Conservation (phyloP, 2,888 invertebrate genomes). For the Homarus gammarus region DNA sequence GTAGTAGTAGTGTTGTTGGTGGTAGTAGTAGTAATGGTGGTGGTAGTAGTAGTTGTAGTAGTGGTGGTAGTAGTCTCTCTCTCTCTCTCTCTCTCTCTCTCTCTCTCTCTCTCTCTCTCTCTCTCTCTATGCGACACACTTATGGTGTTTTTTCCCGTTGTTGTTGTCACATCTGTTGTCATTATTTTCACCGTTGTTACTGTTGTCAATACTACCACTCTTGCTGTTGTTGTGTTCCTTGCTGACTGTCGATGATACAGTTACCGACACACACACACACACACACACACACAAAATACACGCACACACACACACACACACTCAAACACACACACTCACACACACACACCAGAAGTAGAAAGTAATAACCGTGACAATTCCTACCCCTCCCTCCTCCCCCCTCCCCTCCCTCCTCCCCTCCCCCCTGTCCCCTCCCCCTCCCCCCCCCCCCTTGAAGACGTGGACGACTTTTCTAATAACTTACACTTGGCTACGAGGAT, state of each 20-base stretch:
- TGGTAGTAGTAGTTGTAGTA: too few species aligned
- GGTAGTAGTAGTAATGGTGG: too few species aligned
- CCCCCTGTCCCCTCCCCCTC: not conserved
- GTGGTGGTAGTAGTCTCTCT: not conserved
- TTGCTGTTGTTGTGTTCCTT: too few species aligned
- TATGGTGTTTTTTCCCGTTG: too few species aligned
- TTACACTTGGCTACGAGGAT: too few species aligned
- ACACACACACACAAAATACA: constrained; percentile 8
- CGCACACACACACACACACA: not conserved
- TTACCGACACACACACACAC: not conserved
- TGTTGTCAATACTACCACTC: too few species aligned
- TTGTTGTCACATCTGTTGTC: too few species aligned
- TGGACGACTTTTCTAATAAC: not conserved
- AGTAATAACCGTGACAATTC: too few species aligned
- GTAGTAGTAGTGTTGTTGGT: too few species aligned
- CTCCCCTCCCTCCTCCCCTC: not conserved
- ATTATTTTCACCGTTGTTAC: too few species aligned
- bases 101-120: constrained; percentile 4
- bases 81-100: constrained; percentile 4
- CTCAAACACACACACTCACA: not conserved
- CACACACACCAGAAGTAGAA: too few species aligned
- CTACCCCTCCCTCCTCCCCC: not conserved
- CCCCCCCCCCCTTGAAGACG: not conserved
- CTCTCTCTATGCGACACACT: constrained; percentile 16
- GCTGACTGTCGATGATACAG: too few species aligned